Conservation (phyloP, 2,113 vertebrate genomes). For the Engraulis encrasicolus region DNA sequence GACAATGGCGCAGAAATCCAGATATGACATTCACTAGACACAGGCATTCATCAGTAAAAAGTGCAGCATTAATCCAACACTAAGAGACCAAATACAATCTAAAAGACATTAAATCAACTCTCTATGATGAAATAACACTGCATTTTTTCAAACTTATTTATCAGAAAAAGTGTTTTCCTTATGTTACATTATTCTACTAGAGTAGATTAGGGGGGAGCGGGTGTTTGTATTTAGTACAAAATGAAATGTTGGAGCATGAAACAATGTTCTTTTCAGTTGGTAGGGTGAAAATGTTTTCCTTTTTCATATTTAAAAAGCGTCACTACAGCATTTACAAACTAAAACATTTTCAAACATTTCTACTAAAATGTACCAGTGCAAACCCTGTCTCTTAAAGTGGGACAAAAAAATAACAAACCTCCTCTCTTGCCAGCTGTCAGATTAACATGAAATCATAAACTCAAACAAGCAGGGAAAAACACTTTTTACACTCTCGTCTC, state of each 20-base stretch:
- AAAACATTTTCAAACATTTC: conserved; percentile 36
- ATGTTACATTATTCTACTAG: conserved; percentile 47
- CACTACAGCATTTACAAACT: conserved; percentile 44
- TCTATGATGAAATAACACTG: no score
- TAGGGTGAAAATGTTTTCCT: conserved; percentile 31
- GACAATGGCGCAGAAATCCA: conserved; percentile 57
- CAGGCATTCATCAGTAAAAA: conserved; percentile 39
- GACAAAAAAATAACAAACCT: conserved; percentile 44
- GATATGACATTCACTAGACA: conserved; percentile 59
- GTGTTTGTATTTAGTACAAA: conserved; percentile 50
- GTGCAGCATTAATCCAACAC: no score
- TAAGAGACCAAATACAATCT: no score
- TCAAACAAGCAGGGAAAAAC: conserved; percentile 51
- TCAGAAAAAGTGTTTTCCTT: conserved; percentile 58
- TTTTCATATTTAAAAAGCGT: conserved; percentile 22
- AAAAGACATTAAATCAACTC: no score
- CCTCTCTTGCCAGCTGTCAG: conserved; percentile 20
- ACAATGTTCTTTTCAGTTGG: conserved; percentile 41
- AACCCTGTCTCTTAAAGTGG: conserved; percentile 48
- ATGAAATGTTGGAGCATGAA: conserved; percentile 41
- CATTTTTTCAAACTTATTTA: no score
- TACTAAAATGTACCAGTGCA: conserved; percentile 53
- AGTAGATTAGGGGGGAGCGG: conserved; percentile 41
- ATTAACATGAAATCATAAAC: conserved; percentile 71
- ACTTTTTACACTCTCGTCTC: background rate